Evolutionary conservation across 2,888 invertebrate species (phyloP), one percentile per base, ranked within the genome.

Genomic region (Ennomos fuscantarius): DNA sequence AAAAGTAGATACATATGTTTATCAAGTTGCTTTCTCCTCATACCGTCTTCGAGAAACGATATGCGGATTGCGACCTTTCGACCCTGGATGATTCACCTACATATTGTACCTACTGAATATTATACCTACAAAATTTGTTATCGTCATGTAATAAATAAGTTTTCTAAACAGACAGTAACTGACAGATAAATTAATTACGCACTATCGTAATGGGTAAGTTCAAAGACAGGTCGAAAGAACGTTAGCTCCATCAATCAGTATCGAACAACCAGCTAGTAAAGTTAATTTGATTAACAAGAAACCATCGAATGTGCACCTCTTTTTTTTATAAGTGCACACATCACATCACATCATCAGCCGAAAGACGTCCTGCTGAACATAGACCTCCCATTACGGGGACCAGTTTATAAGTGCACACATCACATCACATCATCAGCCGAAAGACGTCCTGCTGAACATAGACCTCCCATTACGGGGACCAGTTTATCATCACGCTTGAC

Each of bases 201-300:
- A 70, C 66, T 70, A 70, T 72, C 69, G 61, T 60, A 71, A 74
- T 66, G 68, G 46, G 50, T 46, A 58, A 64, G 68, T 69, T 72
- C 69, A 70, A 44, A 50, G 49, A 13, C 57, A 52, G 57, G 69
- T 68, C 69, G 51, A 52, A 39, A 63, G 62, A 68, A 61, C 62
- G 62, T 63, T 24, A 24, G 24, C 24, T 66, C 64, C 56, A 66
- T 61, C 52, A 39, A 40, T 44, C 33, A 13, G 34, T 11, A 1
- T 44, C 31, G n/a, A 8, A 8, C 24, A 6, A 24, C 24, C 5
- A 39, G 2, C 12, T 11, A 39, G n/a, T 37, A 11, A 1, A 37
- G 11, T 11, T 37, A n/a, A n/a, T n/a, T n/a, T n/a, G n/a, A n/a
- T n/a, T n/a, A n/a, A n/a, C 24, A 24, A 24, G 24, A 24, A 3